Percentiles rank a stretch among this genome's conserved stretches.
Evolutionary conservation across 2,797 vertebrate species (phyloP).

Genomic region (Pelodytes ibericus): DNA sequence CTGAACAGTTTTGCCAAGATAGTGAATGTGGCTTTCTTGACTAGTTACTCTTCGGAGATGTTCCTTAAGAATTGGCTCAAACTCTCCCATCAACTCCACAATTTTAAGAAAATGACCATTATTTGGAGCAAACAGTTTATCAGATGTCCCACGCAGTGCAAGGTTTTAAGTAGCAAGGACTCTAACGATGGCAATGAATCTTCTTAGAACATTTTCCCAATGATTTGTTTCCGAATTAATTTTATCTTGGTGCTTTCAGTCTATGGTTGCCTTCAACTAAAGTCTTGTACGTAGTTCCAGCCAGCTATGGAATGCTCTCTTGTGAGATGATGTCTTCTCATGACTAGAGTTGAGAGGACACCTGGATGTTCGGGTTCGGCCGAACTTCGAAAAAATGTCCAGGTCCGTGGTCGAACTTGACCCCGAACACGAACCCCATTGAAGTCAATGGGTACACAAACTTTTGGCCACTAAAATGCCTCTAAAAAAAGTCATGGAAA

Average conservation of each 20-base stretch:
- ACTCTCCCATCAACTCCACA: conserved; percentile 12
- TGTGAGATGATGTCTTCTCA: conserved; percentile 15
- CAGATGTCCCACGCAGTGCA: conserved; percentile 21
- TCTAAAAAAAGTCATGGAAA: too few species aligned
- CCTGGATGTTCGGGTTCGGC: too few species aligned
- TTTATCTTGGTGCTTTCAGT: conserved; percentile 20
- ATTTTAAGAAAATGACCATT: conserved; percentile 25
- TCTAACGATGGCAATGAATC: conserved; percentile 36
- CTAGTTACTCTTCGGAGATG: conserved; percentile 9
- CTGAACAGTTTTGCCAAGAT: conserved; percentile 1
- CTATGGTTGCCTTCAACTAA: conserved; percentile 13
- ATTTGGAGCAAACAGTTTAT: conserved; percentile 15
- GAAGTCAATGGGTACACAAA: too few species aligned
- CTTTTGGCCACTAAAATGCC: too few species aligned
- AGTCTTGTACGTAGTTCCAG: conserved; percentile 21
- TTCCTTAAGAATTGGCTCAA: conserved; percentile 18
- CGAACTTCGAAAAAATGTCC: too few species aligned
- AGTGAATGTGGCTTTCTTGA: conserved; percentile 7
- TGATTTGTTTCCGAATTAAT: conserved; percentile 15
- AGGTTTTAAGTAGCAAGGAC: conserved; percentile 24
- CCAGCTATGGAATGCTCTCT: conserved; percentile 27
- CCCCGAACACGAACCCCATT: too few species aligned
- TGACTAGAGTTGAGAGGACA: too few species aligned
- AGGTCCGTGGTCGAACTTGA: too few species aligned
- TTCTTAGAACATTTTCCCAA: conserved; percentile 31